Evolutionary conservation across 2,797 vertebrate genomes (phyloP).

Genomic region (Malurus splendens): DNA sequence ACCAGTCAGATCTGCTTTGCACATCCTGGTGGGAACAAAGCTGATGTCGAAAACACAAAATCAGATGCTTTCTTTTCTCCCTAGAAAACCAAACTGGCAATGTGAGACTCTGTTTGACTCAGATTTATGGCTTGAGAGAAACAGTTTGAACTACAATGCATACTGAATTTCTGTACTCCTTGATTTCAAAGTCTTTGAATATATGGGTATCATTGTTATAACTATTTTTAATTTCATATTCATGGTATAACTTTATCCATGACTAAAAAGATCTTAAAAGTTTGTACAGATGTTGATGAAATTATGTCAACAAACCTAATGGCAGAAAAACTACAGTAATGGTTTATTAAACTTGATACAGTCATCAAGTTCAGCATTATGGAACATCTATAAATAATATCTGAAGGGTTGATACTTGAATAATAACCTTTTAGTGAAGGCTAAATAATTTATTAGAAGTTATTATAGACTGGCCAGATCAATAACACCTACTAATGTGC

Average conservation of each 20-base stretch:
- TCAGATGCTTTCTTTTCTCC: background rate
- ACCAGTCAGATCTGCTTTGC: background rate
- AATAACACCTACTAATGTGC: constrained; percentile 25
- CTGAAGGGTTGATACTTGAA: background rate
- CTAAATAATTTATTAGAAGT: background rate
- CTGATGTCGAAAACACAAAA: background rate
- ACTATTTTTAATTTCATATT: background rate
- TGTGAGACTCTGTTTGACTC: background rate
- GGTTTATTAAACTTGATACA: background rate
- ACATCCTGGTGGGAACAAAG: background rate
- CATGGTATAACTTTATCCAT: background rate
- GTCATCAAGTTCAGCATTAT: background rate
- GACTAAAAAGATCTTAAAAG: background rate
- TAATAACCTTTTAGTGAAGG: background rate
- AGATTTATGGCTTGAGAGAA: background rate
- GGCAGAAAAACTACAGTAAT: background rate
- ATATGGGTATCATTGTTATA: background rate
- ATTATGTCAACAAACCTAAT: background rate
- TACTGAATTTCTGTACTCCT: background rate
- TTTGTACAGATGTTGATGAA: background rate
- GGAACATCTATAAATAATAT: background rate
- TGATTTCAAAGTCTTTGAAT: background rate
- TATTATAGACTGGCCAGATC: background rate
- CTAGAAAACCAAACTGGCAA: background rate
- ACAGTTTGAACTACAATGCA: background rate